Evolutionary conservation across 2,113 vertebrate genomes (phyloP).

Genomic region (Ondatra zibethicus): DNA sequence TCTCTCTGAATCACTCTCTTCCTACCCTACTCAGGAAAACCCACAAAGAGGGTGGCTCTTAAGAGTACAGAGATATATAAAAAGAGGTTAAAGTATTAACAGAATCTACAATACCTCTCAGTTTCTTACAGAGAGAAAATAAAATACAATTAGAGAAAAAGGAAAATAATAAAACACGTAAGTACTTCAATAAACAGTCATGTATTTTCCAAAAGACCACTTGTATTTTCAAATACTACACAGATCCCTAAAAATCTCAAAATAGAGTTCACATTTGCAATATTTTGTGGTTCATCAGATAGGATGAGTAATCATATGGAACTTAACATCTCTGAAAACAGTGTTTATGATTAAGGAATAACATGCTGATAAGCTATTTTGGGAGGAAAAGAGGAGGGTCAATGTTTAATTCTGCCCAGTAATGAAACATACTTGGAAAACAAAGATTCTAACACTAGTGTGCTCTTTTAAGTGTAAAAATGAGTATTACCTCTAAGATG

Average conservation of each 20-base stretch:
- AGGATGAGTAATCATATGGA: neutral
- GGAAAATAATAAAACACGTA: neutral
- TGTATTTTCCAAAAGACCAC: neutral
- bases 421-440: neutral
- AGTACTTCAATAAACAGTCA: neutral
- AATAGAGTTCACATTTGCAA: neutral
- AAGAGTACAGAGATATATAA: neutral
- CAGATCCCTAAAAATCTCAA: neutral
- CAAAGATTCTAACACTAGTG: neutral
- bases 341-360: neutral
- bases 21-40: neutral
- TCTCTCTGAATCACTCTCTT: neutral
- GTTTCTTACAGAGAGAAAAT: neutral
- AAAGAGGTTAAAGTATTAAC: neutral
- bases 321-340: neutral
- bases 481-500: neutral
- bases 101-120: neutral
- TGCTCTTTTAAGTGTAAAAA: conserved; percentile 22
- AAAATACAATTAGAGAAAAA: neutral
- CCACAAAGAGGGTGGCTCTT: neutral
- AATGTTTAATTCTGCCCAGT: neutral
- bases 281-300: neutral
- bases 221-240: neutral
- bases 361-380: neutral
- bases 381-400: neutral